Percentiles rank a stretch among this genome's conserved stretches.
phyloP scores from a whole-genome alignment of 2,113 vertebrate genomes.

The Barbus barbus region DNA sequence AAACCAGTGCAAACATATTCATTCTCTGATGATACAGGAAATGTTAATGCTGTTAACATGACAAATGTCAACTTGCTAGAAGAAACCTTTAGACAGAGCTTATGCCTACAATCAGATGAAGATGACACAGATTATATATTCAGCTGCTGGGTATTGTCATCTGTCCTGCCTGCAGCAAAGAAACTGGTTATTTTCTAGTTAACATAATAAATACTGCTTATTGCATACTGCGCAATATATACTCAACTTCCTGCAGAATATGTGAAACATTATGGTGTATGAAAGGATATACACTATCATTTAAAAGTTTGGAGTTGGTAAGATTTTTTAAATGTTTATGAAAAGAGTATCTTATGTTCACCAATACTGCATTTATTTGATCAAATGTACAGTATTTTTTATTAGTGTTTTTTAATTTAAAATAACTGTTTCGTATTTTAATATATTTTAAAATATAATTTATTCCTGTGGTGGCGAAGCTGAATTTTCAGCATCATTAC shows the following conservation, averaged over 20 bases:
- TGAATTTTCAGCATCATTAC: no score
- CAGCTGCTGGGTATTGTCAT: background rate
- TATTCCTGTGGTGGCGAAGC: no score
- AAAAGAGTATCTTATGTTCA: background rate
- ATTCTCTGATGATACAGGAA: slow-evolving; percentile 21
- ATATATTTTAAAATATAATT: no score
- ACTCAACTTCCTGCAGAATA: background rate
- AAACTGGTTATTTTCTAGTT: background rate
- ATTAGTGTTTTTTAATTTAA: no score
- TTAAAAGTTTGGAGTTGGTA: background rate
- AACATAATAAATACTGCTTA: background rate
- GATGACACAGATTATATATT: background rate
- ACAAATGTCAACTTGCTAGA: slow-evolving; percentile 22
- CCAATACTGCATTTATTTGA: background rate
- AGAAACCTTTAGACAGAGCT: slow-evolving; percentile 20
- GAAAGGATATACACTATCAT: background rate
- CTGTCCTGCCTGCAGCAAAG: background rate
- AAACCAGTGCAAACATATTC: slow-evolving; percentile 34
- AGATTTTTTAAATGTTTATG: background rate
- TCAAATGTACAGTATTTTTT: background rate
- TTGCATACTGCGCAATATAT: background rate
- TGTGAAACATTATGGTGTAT: background rate
- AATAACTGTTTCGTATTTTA: no score
- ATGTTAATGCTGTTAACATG: slow-evolving; percentile 34
- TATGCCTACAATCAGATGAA: slow-evolving; percentile 20